These are phyloP conservation scores for Drosophila lacicola DNA, from an alignment of 2,888 invertebrate genomes.

Conservation along the genomic window DNA sequence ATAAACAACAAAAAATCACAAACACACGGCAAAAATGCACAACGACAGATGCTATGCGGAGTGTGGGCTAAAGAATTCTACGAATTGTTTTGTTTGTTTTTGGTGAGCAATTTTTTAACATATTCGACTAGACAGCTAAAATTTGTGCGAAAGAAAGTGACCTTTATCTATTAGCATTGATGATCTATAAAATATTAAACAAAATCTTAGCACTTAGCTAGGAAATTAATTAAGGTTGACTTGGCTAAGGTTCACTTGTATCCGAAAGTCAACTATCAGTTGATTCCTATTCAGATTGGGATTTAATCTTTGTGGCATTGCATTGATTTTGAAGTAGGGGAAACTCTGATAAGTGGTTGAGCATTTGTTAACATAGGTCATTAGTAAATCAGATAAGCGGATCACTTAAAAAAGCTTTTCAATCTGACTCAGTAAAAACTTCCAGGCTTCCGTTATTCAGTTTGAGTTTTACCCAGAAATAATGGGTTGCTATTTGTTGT, in stretches of 20 bases:
- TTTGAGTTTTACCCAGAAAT: neutral
- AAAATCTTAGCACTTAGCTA: neutral
- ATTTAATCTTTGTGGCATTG: conserved; percentile 1
- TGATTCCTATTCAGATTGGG: neutral
- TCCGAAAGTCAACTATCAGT: neutral
- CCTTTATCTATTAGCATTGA: neutral
- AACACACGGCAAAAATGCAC: conserved; percentile 14
- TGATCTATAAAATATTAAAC: neutral
- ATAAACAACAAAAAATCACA: conserved; percentile 48
- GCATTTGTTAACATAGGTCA: conserved; percentile 48
- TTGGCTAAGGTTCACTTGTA: neutral
- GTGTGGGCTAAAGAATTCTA: conserved; percentile 36
- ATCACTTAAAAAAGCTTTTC: neutral
- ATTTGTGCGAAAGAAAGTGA: conserved; percentile 4
- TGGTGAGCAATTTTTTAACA: conserved; percentile 4
- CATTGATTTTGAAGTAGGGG: conserved; percentile 8
- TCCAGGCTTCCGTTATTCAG: neutral
- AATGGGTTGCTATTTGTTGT: neutral
- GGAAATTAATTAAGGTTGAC: too few relatives aligned
- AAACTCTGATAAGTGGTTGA: conserved; percentile 12
- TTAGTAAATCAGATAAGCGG: conserved; percentile 19
- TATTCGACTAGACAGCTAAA: neutral
- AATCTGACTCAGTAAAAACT: neutral
- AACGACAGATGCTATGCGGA: conserved; percentile 28
- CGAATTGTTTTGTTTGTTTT: conserved; percentile 48